Base-by-base conservation (phyloP, 2,888 invertebrate genomes). In the Papilio gigon region DNA sequence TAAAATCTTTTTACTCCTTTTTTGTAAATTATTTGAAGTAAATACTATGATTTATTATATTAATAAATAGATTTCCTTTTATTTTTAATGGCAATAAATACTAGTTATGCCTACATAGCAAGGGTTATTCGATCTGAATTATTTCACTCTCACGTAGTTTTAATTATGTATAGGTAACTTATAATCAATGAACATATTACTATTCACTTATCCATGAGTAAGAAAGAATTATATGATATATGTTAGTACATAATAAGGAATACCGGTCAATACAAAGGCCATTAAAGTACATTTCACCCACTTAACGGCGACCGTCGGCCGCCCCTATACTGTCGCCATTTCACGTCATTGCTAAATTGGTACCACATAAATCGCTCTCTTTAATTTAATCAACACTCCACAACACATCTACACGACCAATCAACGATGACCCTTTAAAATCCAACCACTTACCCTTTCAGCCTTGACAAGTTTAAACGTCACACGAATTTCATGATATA, bases 381-480 rank as follows among this genome's bases (percentile, higher is more conserved):
- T 90, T 90, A 91, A 91, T 92, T 91, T 87, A 90, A 91, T 92
- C 90, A 92, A 89, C 90, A 84, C 85, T 82, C 83, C 79, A 80
- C 83, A 80, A 82, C 79, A 79, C 81, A 79, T 80, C 76, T 74
- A 75, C 76, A 71, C 71, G 73, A 78, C 89, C 86, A 87, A 61
- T 77, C 42, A 78, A 77, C 58, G 47, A 25, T 78, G 87, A 82
- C 73, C 87, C 74, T 73, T 77, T 67, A 73, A 73, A 78, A 76
- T 74, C 69, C 71, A 74, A 74, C 71, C 73, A 74, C 72, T 76
- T 72, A 65, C 65, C 65, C 61, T 70, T 62, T 47, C 65, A 61
- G 65, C 69, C 69, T 70, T 65, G 65, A 30, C 35, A 35, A 44
- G 42, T 40, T 65, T 56, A 53, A 70, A 70, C 42, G 65, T 70